Evolutionary conservation across 2,888 invertebrate genomes (phyloP), one percentile per base, ranked within the genome.

Genomic region (Melipona bicolor): DNA sequence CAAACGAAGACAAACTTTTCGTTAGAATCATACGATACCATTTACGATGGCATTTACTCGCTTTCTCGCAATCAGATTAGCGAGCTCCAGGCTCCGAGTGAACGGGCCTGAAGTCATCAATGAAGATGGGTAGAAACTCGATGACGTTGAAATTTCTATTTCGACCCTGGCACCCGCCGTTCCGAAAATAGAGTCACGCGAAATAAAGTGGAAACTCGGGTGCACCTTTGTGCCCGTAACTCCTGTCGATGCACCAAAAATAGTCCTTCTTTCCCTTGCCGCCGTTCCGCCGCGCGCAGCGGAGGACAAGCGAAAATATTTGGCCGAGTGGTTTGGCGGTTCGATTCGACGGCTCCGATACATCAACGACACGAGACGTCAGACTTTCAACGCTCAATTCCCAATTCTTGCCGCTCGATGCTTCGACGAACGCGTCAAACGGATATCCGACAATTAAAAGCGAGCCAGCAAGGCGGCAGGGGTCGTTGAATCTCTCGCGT

Each of bases 101-200:
- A 69, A 68, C 77, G 75, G 59, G 84, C 79, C 86, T 90, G 88
- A 90, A 88, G 88, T 90, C 90, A 89, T 90, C 89, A 90, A 90
- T 90, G 89, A 85, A 86, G 90, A 89, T 86, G 87, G 87, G 81
- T 85, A 89, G 88, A 85, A 56, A 83, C 86, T 80, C 84, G 81
- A 87, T 89, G 90, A 90, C 87, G 90, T 75, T 84, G 78, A 85
- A 84, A 89, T 78, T 81, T 90, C 88, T 89, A 89, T 90, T 90
- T 88, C 85, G 83, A 89, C 84, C 79, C 88, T 89, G 88, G 89
- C 89, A 89, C 84, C 82, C 84, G 83, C 70, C 83, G 83, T 85
- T 87, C 89, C 78, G 82, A 90, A 87, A 90, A 88, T 89, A 91
- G 91, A 81, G 64, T 32, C 84, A 73, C 87, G 84, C 85, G 86